These are phyloP conservation scores for Keiferia lycopersicella DNA, from an alignment of 2,888 invertebrate species.

Conservation along the genomic window DNA sequence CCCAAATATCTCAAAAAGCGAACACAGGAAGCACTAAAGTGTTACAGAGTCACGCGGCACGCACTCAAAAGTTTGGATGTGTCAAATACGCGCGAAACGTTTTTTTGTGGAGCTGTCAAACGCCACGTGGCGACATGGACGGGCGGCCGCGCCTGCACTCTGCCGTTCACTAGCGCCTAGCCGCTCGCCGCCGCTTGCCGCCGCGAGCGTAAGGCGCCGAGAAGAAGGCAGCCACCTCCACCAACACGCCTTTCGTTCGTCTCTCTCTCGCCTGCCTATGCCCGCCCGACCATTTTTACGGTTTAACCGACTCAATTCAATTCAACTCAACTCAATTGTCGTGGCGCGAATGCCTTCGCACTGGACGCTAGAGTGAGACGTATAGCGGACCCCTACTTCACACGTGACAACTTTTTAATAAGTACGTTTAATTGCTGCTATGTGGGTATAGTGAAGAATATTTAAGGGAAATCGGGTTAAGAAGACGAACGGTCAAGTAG, in stretches of 20 bases:
- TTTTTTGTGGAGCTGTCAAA: conserved; percentile 69
- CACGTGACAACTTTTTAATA: conserved; percentile 46
- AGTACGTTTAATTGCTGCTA: conserved; percentile 37
- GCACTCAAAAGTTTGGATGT: conserved; percentile 66
- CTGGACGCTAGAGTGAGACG: conserved; percentile 79
- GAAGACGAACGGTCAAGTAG: conserved; percentile 48
- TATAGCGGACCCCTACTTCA: conserved; percentile 64
- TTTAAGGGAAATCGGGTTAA: conserved; percentile 36
- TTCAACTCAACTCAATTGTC: conserved; percentile 82
- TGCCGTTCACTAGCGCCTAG: conserved; percentile 71
- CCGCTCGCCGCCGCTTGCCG: conserved; percentile 62
- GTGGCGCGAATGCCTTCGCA: conserved; percentile 77
- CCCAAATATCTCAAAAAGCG: conserved; percentile 36
- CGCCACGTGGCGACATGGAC: conserved; percentile 58
- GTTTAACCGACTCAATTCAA: conserved; percentile 80
- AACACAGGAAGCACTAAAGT: conserved; percentile 33
- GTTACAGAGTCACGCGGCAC: conserved; percentile 55
- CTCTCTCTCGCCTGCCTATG: conserved; percentile 74
- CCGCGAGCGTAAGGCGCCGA: conserved; percentile 66
- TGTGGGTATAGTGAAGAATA: conserved; percentile 27
- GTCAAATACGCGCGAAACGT: conserved; percentile 74
- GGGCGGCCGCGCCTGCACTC: conserved; percentile 74
- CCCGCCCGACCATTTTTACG: conserved; percentile 80
- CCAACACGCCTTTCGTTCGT: conserved; percentile 79
- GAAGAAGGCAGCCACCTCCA: conserved; percentile 80